Percentiles rank a stretch among this genome's conserved stretches.
Evolutionary conservation across 2,113 vertebrate genomes (phyloP).

Genomic region (Rissa tridactyla): DNA sequence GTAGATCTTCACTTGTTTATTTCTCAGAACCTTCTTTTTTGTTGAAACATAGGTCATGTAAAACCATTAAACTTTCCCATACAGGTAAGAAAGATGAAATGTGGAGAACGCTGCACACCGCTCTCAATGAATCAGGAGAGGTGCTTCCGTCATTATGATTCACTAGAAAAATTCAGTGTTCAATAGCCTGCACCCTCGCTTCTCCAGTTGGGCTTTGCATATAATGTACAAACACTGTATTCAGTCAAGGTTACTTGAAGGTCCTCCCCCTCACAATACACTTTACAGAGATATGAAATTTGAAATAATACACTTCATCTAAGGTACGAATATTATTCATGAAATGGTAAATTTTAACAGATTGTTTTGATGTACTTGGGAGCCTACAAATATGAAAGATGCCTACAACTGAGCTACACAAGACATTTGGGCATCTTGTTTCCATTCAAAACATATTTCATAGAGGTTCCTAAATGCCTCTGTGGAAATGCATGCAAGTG

Average conservation of each 20-base stretch:
- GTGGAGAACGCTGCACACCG: neutral
- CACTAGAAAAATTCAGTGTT: neutral
- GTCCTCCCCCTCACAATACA: neutral
- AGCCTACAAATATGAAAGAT: neutral
- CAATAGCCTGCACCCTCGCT: neutral
- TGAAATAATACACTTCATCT: neutral
- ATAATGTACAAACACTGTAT: neutral
- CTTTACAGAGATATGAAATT: neutral
- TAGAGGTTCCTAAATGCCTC: neutral
- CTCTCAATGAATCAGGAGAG: neutral
- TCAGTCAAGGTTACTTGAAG: neutral
- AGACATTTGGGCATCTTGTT: neutral
- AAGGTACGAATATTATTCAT: neutral
- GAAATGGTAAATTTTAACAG: neutral
- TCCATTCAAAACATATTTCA: neutral
- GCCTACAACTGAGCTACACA: neutral
- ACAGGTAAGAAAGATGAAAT: neutral
- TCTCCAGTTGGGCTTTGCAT: neutral
- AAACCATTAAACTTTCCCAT: neutral
- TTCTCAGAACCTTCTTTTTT: constrained; percentile 9
- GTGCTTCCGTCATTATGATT: neutral
- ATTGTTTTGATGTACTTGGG: neutral
- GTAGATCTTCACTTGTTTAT: constrained; percentile 54
- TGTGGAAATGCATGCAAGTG: neutral
- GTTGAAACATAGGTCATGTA: neutral